Percentiles rank a stretch among this genome's conserved stretches.
Evolutionary conservation across 2,888 invertebrate species (phyloP).

Genomic region (Suillia variegata): DNA sequence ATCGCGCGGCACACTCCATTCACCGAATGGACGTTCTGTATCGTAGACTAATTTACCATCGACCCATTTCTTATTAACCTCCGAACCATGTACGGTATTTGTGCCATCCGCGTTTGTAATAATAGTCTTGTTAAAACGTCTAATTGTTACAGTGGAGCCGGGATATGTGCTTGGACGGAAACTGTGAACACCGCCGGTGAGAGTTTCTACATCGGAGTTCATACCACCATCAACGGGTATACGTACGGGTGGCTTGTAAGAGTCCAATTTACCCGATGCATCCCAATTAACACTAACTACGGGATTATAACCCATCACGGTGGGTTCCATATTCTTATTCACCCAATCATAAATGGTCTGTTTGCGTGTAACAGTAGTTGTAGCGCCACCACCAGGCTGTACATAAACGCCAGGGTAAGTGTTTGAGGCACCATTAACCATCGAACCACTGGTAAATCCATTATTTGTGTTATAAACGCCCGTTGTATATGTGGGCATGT

Average conservation of each 20-base stretch:
- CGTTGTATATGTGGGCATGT: slow-evolving; percentile 29
- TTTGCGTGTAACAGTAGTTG: slow-evolving; percentile 35
- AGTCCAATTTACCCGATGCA: slow-evolving; percentile 20
- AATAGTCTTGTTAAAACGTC: slow-evolving; percentile 48
- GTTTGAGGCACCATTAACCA: slow-evolving; percentile 25
- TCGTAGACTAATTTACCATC: slow-evolving; percentile 54
- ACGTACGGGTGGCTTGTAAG: slow-evolving; percentile 31
- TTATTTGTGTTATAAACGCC: slow-evolving; percentile 14
- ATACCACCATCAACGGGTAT: slow-evolving; percentile 34
- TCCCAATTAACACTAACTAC: slow-evolving; percentile 42
- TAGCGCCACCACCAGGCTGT: slow-evolving; percentile 20
- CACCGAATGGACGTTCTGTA: slow-evolving; percentile 49
- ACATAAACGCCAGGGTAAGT: slow-evolving; percentile 19
- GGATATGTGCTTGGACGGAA: slow-evolving; percentile 24
- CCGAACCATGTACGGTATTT: slow-evolving; percentile 47
- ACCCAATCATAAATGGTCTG: slow-evolving; percentile 49
- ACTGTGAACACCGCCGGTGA: slow-evolving; percentile 27
- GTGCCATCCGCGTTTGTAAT: slow-evolving; percentile 49
- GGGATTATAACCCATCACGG: slow-evolving; percentile 52
- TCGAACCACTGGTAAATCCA: slow-evolving; percentile 26
- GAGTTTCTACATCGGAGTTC: slow-evolving; percentile 28
- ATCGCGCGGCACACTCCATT: slow-evolving; percentile 42
- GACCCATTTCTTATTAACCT: slow-evolving; percentile 52
- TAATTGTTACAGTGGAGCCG: slow-evolving; percentile 45
- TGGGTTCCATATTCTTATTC: slow-evolving; percentile 44